Evolutionary conservation across 2,888 invertebrate species (phyloP), one percentile per base, ranked within the genome.

Genomic region (Platycnemis pennipes): DNA sequence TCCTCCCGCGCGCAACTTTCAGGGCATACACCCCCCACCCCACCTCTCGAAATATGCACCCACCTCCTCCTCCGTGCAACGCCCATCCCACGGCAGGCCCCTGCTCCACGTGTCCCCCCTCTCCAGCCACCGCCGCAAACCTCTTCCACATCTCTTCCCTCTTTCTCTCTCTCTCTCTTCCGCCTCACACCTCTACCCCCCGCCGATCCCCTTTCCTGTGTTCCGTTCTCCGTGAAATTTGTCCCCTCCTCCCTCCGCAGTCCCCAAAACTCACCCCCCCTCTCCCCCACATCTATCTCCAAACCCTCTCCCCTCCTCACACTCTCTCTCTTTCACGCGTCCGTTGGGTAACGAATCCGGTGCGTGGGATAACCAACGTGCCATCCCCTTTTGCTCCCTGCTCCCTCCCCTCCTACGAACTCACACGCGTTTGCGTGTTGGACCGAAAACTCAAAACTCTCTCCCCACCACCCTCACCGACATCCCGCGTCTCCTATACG

Each of bases 351-450:
- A 91, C 91, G 91, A 91, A 91, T 91, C 91, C 91, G 56, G 45
- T 91, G 91, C 91, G 91, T 63, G 42, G 91, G 63, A 91, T 91
- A 87, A 91, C 77, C 77, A 77, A n/a, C 77, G 37, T 37, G 77
- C 77, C 37, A 8, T 13, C 37, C 1, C 77, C 77, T 1, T 16
- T 13, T 37, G 11, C 37, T 16, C 69, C 7, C 31, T 69, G n/a
- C 69, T 16, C 37, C 13, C 37, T 13, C 13, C 1, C 77, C 77
- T 37, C 77, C 37, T n/a, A 63, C 22, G 37, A 37, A 37, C 91
- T 91, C 91, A 77, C 42, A 69, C 91, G 91, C 91, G 91, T 91
- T 91, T 91, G 91, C 91, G 89, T 89, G 89, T 89, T 89, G 46
- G 53, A 56, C 91, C 56, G 19, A 91, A 91, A 91, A 91, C 56